phyloP scores from a whole-genome alignment of 2,797 vertebrate species.

The Florisuga fusca region DNA sequence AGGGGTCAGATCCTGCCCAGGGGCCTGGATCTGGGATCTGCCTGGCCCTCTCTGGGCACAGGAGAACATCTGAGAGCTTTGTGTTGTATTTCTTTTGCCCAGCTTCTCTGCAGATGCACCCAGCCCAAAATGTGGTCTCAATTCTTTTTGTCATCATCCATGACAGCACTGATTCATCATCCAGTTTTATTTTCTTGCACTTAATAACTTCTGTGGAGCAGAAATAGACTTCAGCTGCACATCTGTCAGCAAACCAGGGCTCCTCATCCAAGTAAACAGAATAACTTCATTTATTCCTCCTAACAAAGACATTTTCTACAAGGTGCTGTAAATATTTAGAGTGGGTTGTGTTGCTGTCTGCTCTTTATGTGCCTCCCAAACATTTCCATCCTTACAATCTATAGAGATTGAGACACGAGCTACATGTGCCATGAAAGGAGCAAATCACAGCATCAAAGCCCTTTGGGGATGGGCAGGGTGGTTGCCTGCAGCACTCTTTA shows the following conservation, averaged over 20 bases:
- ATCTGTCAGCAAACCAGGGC: background rate
- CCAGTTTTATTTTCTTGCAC: background rate
- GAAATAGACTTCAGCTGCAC: slow-evolving; percentile 22
- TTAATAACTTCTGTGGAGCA: background rate
- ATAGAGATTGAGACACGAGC: background rate
- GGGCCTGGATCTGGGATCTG: too few species aligned
- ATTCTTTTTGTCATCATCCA: background rate
- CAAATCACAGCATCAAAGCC: background rate
- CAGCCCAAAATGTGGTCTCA: background rate
- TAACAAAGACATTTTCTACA: background rate
- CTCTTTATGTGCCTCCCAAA: background rate
- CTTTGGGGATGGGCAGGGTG: background rate
- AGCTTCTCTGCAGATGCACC: slow-evolving; percentile 32
- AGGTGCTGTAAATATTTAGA: background rate
- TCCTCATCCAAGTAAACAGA: background rate
- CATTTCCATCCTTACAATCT: background rate
- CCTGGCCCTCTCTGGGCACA: background rate
- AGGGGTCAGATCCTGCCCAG: background rate
- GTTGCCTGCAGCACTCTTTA: background rate
- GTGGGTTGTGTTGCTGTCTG: background rate
- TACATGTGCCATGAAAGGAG: background rate
- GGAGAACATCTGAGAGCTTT: background rate
- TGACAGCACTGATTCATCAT: slow-evolving; percentile 21
- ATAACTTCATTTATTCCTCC: background rate
- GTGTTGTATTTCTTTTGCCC: background rate